Evolutionary conservation across 2,113 vertebrate genomes (phyloP), one percentile per base, ranked within the genome.

Genomic region (Felis catus): DNA sequence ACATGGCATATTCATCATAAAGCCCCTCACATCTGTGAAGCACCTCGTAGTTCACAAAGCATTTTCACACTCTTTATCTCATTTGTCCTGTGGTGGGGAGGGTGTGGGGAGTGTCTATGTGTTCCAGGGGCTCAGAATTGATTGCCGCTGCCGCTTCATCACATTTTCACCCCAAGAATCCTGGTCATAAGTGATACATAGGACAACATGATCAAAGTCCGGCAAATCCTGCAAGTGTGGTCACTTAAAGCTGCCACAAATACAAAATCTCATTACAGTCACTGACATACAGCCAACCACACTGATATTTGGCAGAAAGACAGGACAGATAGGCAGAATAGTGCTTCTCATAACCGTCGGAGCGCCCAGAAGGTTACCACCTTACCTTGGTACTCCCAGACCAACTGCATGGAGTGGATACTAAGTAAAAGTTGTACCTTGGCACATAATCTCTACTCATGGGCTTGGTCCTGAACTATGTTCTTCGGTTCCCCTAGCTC

Each of bases 131-230:
- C 27, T 74, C 23, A 83, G 16, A 41, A 71, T 45, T 27, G 41
- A 88, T 63, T 19, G 36, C 13, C 1, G 14, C 14, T 55, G 29
- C 18, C 7, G 82, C 41, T 83, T 93, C 73, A 39, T 82, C 7
- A 16, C 18, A 61, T 36, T 86, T 80, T 74, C 7, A 33, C 11
- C 86, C 61, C n/a, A 76, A 45, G 58, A 89, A 89, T 84, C 65
- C 66, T 71, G 15, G 7, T 87, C 68, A 9, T 89, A 63, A 73
- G 39, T 87, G 61, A 79, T 86, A 55, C 10, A 51, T 9, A 68
- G 23, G 41, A 53, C 53, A 83, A 87, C 18, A 74, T 96, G 86
- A 93, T 61, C 63, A 48, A 89, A 96, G 63, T 68, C 66, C 79
- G 94, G 73, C 61, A 96, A 92, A 87, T 51, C 23, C 68, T 65